Conservation (phyloP, 92 coral and sea anemone genomes). For the Plumapathes pennacea region DNA sequence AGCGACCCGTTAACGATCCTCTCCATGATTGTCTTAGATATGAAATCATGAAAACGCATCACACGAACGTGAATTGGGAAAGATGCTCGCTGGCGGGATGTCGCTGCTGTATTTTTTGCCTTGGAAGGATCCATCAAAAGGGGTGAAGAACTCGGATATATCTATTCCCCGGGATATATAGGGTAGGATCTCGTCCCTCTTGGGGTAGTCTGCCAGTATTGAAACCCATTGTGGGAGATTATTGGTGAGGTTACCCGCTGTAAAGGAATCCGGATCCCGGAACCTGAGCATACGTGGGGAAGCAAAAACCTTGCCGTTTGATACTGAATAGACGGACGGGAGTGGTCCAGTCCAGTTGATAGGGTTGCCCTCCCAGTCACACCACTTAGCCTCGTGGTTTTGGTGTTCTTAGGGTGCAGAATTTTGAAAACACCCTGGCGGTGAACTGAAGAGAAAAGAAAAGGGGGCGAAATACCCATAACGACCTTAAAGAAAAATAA, state of each 20-base stretch:
- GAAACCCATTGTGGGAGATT: conserved; percentile 35
- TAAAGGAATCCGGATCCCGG: conserved; percentile 39
- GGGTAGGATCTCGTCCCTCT: conserved; percentile 32
- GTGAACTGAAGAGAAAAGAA: no score
- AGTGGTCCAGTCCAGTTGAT: conserved; percentile 42
- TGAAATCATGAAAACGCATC: conserved; percentile 45
- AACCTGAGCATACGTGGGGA: conserved; percentile 18
- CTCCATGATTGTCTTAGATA: conserved; percentile 42
- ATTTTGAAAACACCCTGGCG: no score
- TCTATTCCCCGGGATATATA: conserved; percentile 31
- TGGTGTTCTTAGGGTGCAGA: no score
- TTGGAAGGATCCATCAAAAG: conserved; percentile 55
- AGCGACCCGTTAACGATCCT: conserved; percentile 46
- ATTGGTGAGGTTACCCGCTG: conserved; percentile 44
- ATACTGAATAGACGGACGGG: conserved; percentile 44
- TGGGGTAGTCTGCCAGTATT: conserved; percentile 24
- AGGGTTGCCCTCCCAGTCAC: conserved; percentile 56
- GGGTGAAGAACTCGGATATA: conserved; percentile 27
- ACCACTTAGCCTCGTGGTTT: no score
- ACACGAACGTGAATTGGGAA: conserved; percentile 49
- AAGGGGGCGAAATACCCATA: no score
- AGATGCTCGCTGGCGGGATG: conserved; percentile 41
- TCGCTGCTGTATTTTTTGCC: conserved; percentile 40
- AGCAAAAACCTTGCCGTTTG: conserved; percentile 20
- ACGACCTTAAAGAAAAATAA: no score